Conservation (phyloP, 92 coral and sea anemone genomes). For the Anthopleura xanthogrammica region DNA sequence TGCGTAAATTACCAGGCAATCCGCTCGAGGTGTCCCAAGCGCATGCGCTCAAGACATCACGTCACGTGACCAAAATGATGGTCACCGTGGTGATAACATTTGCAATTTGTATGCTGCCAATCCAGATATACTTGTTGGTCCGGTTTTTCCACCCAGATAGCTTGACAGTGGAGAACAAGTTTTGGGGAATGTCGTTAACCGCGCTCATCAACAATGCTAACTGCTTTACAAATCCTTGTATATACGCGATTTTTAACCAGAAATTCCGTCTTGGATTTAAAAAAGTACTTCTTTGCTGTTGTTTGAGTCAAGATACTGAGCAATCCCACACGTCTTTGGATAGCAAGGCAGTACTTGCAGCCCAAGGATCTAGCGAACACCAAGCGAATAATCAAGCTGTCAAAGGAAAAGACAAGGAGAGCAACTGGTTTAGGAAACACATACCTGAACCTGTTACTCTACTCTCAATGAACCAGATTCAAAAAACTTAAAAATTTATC, state of each 20-base stretch:
- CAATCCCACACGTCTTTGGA: constrained; percentile 1
- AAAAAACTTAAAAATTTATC: background rate
- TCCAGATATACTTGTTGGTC: constrained; percentile 28
- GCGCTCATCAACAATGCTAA: constrained; percentile 30
- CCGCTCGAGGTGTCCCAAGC: constrained; percentile 9
- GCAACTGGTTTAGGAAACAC: background rate
- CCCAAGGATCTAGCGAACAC: background rate
- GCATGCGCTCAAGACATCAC: constrained; percentile 20
- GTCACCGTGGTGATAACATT: constrained; percentile 29
- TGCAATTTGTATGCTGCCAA: constrained; percentile 37
- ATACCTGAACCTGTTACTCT: background rate
- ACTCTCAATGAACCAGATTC: background rate
- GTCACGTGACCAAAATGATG: constrained; percentile 30
- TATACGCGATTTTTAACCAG: constrained; percentile 25
- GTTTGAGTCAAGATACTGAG: background rate
- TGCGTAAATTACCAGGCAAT: constrained; percentile 6
- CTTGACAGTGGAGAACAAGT: constrained; percentile 6
- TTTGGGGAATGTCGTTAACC: constrained; percentile 22
- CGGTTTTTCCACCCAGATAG: constrained; percentile 4
- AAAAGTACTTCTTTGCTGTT: background rate
- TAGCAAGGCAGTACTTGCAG: background rate
- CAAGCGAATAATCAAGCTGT: background rate
- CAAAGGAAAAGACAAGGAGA: background rate
- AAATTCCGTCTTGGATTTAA: constrained; percentile 40
- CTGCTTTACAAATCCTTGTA: constrained; percentile 32